Conservation (phyloP, 2,888 invertebrate species). For the Rhagonycha fulva region DNA sequence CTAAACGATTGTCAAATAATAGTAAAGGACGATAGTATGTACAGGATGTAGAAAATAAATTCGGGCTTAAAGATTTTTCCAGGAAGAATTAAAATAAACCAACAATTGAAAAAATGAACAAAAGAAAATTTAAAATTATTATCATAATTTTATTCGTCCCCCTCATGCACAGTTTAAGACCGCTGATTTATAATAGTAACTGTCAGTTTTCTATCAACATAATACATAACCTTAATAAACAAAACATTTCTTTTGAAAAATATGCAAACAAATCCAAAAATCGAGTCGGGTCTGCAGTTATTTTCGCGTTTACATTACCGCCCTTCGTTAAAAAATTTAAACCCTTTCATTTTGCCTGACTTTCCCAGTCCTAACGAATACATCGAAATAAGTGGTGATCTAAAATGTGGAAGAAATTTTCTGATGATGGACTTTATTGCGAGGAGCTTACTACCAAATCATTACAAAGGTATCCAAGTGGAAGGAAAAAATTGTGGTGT, state of each 20-base stretch:
- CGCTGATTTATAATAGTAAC: neutral
- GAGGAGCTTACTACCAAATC: constrained; percentile 54
- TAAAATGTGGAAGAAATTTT: constrained; percentile 56
- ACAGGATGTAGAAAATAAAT: neutral
- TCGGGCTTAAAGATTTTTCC: too few species aligned
- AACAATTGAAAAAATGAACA: too few species aligned
- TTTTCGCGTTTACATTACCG: constrained; percentile 33
- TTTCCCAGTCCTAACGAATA: constrained; percentile 51
- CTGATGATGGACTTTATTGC: constrained; percentile 57
- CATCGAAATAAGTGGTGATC: constrained; percentile 57
- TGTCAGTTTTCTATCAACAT: neutral
- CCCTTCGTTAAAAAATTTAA: constrained; percentile 28
- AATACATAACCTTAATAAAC: neutral
- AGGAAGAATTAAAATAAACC: too few species aligned
- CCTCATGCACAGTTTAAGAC: neutral
- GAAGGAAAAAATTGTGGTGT: constrained; percentile 55
- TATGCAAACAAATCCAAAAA: constrained; percentile 9
- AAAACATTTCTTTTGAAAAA: neutral
- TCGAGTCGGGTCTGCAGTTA: constrained; percentile 37
- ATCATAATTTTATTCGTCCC: too few species aligned
- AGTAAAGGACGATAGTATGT: neutral
- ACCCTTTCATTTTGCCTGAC: constrained; percentile 29
- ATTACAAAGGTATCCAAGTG: constrained; percentile 40
- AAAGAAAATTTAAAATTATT: too few species aligned
- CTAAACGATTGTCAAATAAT: too few species aligned